Percentiles rank a stretch among this genome's conserved stretches.
These are phyloP conservation scores for Clarias gariepinus DNA, from an alignment of 2,113 vertebrate species.

Conservation along the genomic window DNA sequence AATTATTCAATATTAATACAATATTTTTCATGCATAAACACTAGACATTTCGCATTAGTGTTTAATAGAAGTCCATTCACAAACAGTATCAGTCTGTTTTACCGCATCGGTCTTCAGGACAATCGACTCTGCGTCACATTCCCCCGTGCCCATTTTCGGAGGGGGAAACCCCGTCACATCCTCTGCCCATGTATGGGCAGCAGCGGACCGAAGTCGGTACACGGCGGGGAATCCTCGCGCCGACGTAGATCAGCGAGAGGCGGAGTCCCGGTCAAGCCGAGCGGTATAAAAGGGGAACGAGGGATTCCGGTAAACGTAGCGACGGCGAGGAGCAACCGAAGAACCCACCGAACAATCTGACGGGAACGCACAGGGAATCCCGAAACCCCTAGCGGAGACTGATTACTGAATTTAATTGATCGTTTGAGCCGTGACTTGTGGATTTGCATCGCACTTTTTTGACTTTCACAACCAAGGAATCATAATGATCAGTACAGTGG, in stretches of 20 bases:
- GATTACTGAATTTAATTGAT: slow-evolving; percentile 5
- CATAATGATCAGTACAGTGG: slow-evolving; percentile 54
- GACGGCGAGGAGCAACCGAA: slow-evolving; percentile 43
- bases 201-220: slow-evolving; percentile 41
- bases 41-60: background rate
- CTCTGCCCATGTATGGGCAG: slow-evolving; percentile 58
- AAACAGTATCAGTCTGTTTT: slow-evolving; percentile 35
- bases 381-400: slow-evolving; percentile 22
- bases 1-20: no score
- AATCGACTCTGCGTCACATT: slow-evolving; percentile 53
- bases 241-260: slow-evolving; percentile 50
- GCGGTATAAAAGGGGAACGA: slow-evolving; percentile 46
- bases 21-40: background rate
- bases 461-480: background rate
- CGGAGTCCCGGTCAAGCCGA: slow-evolving; percentile 39
- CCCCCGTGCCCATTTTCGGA: slow-evolving; percentile 57
- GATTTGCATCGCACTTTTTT: slow-evolving; percentile 32
- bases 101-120: slow-evolving; percentile 53
- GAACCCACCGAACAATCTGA: slow-evolving; percentile 1
- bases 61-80: background rate
- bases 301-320: slow-evolving; percentile 51
- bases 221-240: slow-evolving; percentile 54
- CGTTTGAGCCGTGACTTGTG: slow-evolving; percentile 17
- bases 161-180: slow-evolving; percentile 59
- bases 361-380: slow-evolving; percentile 49